Evolutionary conservation across 2,888 invertebrate genomes (phyloP), one percentile per base, ranked within the genome.

Genomic region (Rhorus exstirpatorius): DNA sequence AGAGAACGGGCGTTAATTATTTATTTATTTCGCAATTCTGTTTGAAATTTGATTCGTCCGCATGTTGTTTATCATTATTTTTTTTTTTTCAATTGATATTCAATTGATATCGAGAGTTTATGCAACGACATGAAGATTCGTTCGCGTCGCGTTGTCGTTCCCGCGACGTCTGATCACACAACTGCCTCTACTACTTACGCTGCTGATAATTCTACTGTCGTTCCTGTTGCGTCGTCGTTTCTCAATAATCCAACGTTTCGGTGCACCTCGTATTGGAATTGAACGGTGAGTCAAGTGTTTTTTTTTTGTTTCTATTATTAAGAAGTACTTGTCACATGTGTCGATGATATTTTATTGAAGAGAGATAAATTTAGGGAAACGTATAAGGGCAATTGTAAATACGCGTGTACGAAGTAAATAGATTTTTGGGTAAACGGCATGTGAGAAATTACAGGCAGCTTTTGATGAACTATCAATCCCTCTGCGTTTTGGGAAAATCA

Each of bases 41-140:
- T 24, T 21, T 24, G 12, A 24, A 49, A 24, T 26, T n/a, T 1
- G 31, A 55, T 4, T 31, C n/a, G 2, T 4, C 14, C n/a, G 2
- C 2, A 26, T 21, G 12, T n/a, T 2, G 7, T 24, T 65, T 6
- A 0, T 31, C 19, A 31, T 41, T 41, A 14, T 55, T 17, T 41
- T 3, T n/a, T 3, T 21, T 44, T 6, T 24, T 26, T 21, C 3
- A n/a, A n/a, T n/a, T n/a, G n/a, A n/a, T 14, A 3, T 14, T 14
- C 3, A 17, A 12, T 35, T 19, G n/a, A n/a, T 24, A 46, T 46
- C 31, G 21, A 38, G 51, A 53, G 24, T 35, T 46, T 10, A 63
- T 76, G 75, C 63, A 12, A 61, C 80, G 76, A 81, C 65, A 76
- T 81, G 80, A 81, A 55, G 75, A 76, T 76, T 51, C 41, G 31